A percentile compares a stretch with the other conserved stretches of the same genome.
Evolutionary conservation across 2,113 vertebrate genomes (phyloP).

Genomic region (Motacilla tschutschensis): DNA sequence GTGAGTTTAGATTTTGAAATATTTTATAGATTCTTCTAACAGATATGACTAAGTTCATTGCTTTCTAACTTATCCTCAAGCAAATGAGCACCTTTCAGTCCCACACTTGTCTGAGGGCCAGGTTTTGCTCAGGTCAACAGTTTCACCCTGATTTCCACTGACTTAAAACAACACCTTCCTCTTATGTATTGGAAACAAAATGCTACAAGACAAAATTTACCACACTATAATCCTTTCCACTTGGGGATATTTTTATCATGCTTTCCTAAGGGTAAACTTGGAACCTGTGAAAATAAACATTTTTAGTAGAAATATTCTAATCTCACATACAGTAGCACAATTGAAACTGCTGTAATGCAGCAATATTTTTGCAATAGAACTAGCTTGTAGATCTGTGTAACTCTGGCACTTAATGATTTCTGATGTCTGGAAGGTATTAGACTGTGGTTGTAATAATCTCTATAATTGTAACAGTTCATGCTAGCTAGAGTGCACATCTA

Average conservation of each 20-base stretch:
- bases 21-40: background rate
- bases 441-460: slow-evolving; percentile 66
- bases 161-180: background rate
- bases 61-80: background rate
- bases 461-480: slow-evolving; percentile 72
- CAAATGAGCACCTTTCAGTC: background rate
- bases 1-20: background rate
- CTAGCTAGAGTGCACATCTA: slow-evolving; percentile 68
- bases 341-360: slow-evolving; percentile 24
- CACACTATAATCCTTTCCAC: background rate
- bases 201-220: slow-evolving; percentile 17
- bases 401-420: slow-evolving; percentile 50
- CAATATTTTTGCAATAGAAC: slow-evolving; percentile 42
- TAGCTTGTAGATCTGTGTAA: slow-evolving; percentile 21
- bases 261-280: slow-evolving; percentile 7
- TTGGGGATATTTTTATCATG: background rate
- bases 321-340: background rate
- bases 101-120: background rate
- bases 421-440: slow-evolving; percentile 66
- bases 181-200: background rate
- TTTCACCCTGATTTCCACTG: background rate
- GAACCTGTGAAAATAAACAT: slow-evolving; percentile 22
- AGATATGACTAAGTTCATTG: background rate
- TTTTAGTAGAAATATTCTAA: slow-evolving; percentile 1
- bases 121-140: background rate